phyloP scores from a whole-genome alignment of 1,140 invertebrate species.

The Psilanteris sp. region DNA sequence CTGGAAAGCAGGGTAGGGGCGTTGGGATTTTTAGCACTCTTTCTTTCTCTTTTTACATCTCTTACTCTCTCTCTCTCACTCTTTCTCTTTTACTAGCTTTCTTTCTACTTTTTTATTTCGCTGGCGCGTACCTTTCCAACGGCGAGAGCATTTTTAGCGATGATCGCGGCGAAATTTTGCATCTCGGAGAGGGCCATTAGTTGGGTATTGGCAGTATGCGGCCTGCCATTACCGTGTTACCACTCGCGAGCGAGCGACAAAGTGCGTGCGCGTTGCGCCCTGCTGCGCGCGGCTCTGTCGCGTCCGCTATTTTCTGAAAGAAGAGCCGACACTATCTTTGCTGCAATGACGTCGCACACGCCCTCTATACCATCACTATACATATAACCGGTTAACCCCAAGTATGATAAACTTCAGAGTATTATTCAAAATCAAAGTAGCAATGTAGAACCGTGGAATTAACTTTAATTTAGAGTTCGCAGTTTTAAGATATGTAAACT shows the following conservation, averaged over 20 bases:
- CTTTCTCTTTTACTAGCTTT: constrained; percentile 15
- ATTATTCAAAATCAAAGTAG: no score
- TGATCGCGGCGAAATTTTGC: constrained; percentile 73
- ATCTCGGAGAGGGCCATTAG: constrained; percentile 76
- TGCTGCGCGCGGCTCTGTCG: constrained; percentile 46
- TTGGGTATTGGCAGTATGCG: constrained; percentile 64
- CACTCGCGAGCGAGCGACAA: constrained; percentile 57
- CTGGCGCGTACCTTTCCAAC: constrained; percentile 68
- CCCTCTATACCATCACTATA: constrained; percentile 12
- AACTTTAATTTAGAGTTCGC: no score
- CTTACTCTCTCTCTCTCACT: background rate
- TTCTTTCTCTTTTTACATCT: background rate
- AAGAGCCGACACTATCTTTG: constrained; percentile 8
- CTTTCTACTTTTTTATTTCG: constrained; percentile 5
- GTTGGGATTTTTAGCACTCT: background rate
- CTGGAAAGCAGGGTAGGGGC: constrained; percentile 18
- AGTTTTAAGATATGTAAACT: no score
- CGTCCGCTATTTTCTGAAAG: constrained; percentile 9
- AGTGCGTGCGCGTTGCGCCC: constrained; percentile 43
- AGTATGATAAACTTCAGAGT: no score
- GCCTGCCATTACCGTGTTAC: constrained; percentile 71
- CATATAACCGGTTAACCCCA: no score
- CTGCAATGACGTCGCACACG: constrained; percentile 6
- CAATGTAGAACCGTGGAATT: no score
- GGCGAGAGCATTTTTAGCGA: constrained; percentile 73